Percentiles rank a stretch among this genome's conserved stretches.
These are phyloP conservation scores for Hyppa rectilinea DNA, from an alignment of 2,888 invertebrate genomes.

Conservation along the genomic window DNA sequence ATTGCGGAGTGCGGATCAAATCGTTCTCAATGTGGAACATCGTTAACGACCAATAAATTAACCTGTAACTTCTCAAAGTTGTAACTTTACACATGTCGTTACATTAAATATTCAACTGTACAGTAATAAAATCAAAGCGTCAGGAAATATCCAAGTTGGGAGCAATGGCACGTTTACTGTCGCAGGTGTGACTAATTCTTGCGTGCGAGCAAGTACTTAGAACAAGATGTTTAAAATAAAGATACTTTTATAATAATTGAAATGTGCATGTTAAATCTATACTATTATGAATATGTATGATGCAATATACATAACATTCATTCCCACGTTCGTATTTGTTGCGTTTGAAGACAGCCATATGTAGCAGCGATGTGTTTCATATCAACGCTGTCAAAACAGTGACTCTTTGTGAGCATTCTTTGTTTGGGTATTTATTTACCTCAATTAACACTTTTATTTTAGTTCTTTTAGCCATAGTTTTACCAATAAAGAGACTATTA, in stretches of 20 bases:
- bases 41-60: conserved; percentile 69
- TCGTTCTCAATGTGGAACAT: conserved; percentile 38
- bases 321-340: conserved; percentile 53
- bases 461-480: conserved; percentile 4
- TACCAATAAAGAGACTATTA: not conserved
- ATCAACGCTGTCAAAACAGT: conserved; percentile 43
- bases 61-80: conserved; percentile 54
- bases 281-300: conserved; percentile 41
- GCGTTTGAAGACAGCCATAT: conserved; percentile 29
- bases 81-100: conserved; percentile 61
- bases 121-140: conserved; percentile 72
- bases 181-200: conserved; percentile 78
- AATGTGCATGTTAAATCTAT: conserved; percentile 59
- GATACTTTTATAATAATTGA: conserved; percentile 54
- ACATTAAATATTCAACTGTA: conserved; percentile 69
- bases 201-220: conserved; percentile 64
- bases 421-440: conserved; percentile 1
- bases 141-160: conserved; percentile 66
- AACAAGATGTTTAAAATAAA: conserved; percentile 55
- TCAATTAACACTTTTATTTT: not conserved
- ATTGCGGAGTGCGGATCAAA: conserved; percentile 29
- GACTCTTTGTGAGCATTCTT: conserved; percentile 4
- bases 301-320: conserved; percentile 40
- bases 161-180: conserved; percentile 74
- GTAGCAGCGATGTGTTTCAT: conserved; percentile 29